Conservation (phyloP, 2,888 invertebrate species). For the Ganaspis brasiliensis region DNA sequence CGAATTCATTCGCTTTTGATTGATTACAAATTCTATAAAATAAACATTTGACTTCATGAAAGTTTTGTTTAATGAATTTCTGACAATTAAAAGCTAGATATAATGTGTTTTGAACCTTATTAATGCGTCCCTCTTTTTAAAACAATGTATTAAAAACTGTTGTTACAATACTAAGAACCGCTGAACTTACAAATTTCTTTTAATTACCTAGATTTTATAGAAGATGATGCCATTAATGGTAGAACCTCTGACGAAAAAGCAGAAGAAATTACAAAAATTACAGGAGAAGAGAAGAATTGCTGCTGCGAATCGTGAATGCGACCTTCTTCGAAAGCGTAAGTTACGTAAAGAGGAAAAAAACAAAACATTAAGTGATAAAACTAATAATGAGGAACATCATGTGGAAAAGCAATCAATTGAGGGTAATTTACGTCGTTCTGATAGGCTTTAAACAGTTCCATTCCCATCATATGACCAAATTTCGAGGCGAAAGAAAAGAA, state of each 20-base stretch:
- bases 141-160: too few species aligned
- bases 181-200: background rate
- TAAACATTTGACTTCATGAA: too few species aligned
- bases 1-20: too few species aligned
- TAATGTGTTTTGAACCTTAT: too few species aligned
- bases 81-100: too few species aligned
- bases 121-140: too few species aligned
- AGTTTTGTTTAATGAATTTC: too few species aligned
- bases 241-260: slow-evolving; percentile 14
- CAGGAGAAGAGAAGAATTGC: slow-evolving; percentile 37
- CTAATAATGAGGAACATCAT: slow-evolving; percentile 1
- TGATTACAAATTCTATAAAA: too few species aligned
- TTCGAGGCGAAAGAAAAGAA: slow-evolving; percentile 18
- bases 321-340: slow-evolving; percentile 19
- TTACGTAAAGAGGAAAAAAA: background rate
- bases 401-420: slow-evolving; percentile 18
- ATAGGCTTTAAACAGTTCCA: background rate
- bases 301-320: slow-evolving; percentile 9
- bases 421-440: slow-evolving; percentile 3
- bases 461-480: slow-evolving; percentile 4
- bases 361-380: background rate
- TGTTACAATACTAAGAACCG: background rate
- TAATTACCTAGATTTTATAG: background rate
- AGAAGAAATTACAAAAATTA: slow-evolving; percentile 1
- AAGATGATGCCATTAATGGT: slow-evolving; percentile 16